Conservation (phyloP, 1,140 invertebrate species). For the Lordiphosa stackelbergi region DNA sequence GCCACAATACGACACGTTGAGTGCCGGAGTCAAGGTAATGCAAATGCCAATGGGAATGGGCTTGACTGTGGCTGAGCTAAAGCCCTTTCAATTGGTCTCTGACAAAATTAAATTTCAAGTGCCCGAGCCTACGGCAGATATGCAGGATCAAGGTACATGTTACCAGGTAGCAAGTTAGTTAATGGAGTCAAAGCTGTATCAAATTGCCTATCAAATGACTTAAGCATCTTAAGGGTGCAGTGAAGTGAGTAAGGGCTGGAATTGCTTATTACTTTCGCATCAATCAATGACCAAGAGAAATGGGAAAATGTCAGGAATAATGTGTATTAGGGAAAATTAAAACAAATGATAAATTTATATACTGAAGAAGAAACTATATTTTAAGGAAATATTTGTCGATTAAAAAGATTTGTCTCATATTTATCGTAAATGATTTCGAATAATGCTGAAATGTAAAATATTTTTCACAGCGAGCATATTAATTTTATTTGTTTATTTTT, state of each 20-base stretch:
- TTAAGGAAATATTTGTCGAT: no score
- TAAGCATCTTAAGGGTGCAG: conserved; percentile 16
- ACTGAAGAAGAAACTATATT: no score
- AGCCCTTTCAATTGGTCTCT: conserved; percentile 27
- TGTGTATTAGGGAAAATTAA: background rate
- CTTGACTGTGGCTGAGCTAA: conserved; percentile 12
- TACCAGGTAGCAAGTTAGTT: conserved; percentile 22
- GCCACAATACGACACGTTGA: conserved; percentile 26
- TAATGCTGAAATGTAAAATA: no score
- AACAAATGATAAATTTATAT: background rate
- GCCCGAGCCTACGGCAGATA: conserved; percentile 20
- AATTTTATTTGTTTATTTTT: conserved; percentile 2
- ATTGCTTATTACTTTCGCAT: conserved; percentile 22
- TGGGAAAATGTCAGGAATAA: conserved; percentile 1
- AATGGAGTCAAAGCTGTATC: conserved; percentile 43
- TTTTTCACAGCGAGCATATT: background rate
- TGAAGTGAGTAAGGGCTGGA: conserved; percentile 8
- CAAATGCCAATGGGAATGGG: conserved; percentile 34
- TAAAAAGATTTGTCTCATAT: no score
- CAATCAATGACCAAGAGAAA: conserved; percentile 24
- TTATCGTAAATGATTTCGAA: no score
- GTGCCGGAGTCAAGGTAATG: conserved; percentile 20
- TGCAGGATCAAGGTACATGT: conserved; percentile 7
- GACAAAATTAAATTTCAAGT: conserved; percentile 62
- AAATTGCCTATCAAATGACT: conserved; percentile 48